Percentiles rank a stretch among this genome's conserved stretches.
phyloP scores from a whole-genome alignment of 2,797 vertebrate species.

The Sciurus vulgaris region DNA sequence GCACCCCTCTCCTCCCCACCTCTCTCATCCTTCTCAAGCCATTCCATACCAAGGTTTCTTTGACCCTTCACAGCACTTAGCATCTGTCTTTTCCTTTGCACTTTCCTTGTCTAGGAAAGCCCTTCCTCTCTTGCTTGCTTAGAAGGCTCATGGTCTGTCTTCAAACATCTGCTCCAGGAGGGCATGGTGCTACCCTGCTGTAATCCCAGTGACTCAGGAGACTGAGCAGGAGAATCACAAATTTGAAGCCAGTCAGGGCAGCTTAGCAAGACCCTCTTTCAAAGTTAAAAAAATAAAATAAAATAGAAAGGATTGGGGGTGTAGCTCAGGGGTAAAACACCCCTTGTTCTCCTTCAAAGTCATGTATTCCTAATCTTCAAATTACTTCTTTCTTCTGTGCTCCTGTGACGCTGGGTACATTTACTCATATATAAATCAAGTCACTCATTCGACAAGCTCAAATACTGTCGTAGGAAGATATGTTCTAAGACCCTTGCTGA shows the following conservation, averaged over 20 bases:
- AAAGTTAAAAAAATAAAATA: no score
- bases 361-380: not conserved
- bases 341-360: not conserved
- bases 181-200: no score
- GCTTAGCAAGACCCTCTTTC: no score
- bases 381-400: not conserved
- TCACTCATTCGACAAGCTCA: not conserved
- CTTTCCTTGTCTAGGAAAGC: not conserved
- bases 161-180: not conserved
- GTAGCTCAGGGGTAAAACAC: not conserved
- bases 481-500: not conserved
- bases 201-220: no score
- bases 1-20: not conserved
- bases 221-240: no score
- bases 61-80: not conserved
- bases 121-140: not conserved
- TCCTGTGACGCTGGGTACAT: not conserved
- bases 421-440: not conserved
- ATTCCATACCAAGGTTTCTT: not conserved
- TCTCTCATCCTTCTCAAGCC: not conserved
- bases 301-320: not conserved
- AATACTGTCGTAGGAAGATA: not conserved
- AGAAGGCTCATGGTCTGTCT: not conserved
- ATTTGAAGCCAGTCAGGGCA: no score
- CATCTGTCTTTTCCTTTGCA: not conserved